These are phyloP conservation scores for Platanista minor DNA, from an alignment of 2,113 vertebrate species.

Conservation along the genomic window DNA sequence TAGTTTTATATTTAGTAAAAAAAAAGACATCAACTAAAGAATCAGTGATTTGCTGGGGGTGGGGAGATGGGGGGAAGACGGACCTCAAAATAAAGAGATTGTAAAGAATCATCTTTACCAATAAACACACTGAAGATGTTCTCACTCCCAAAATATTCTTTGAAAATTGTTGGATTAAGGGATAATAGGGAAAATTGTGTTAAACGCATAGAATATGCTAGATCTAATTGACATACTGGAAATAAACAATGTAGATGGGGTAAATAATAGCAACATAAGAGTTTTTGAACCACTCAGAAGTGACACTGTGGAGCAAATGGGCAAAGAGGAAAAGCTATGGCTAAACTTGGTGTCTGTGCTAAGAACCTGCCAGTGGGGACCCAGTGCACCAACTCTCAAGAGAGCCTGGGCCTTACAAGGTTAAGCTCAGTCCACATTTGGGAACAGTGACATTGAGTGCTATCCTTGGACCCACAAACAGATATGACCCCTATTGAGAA, in stretches of 20 bases:
- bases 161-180: background rate
- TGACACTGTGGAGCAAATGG: background rate
- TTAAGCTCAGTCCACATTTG: background rate
- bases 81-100: background rate
- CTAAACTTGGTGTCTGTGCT: background rate
- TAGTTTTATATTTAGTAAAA: background rate
- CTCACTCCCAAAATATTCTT: background rate
- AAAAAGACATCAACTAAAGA: background rate
- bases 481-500: background rate
- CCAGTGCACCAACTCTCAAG: background rate
- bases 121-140: background rate
- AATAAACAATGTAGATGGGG: background rate
- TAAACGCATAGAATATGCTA: background rate
- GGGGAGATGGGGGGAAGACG: background rate
- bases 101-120: background rate
- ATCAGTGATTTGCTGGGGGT: background rate
- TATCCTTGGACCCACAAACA: background rate
- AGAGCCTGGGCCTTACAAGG: background rate
- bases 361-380: fast-evolving
- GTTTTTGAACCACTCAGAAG: background rate
- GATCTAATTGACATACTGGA: background rate
- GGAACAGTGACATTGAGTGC: background rate
- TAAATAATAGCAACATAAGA: background rate
- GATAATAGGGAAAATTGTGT: background rate
- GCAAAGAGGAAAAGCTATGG: background rate